Evolutionary conservation across 2,888 invertebrate species (phyloP).

Genomic region (Tipula unca): DNA sequence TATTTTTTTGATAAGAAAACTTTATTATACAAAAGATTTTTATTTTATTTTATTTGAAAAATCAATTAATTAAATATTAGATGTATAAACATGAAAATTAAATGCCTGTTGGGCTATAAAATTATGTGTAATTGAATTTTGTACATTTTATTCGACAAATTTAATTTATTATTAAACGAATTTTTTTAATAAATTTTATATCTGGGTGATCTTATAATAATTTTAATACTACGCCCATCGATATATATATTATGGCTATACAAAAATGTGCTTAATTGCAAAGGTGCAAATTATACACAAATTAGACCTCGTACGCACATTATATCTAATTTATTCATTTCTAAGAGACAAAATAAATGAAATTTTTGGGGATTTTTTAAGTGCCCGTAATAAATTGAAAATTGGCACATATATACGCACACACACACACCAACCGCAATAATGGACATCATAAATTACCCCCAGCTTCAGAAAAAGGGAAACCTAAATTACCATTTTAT

Average conservation of each 20-base stretch:
- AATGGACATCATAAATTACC: neutral
- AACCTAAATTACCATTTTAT: neutral
- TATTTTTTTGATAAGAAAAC: neutral
- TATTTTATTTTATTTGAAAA: neutral
- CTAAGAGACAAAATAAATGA: no score
- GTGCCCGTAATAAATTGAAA: neutral
- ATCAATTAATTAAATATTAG: constrained; percentile 8
- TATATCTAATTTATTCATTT: no score
- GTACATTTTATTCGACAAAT: neutral
- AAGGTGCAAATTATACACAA: no score
- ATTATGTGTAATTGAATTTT: neutral
- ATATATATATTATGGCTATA: no score
- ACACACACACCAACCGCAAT: neutral
- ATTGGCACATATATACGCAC: no score
- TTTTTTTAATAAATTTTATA: neutral
- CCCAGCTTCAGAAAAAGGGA: neutral
- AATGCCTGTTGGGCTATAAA: neutral
- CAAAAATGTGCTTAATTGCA: no score
- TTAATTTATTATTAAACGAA: neutral
- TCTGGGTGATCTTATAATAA: no score
- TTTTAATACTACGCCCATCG: no score
- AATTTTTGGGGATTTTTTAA: neutral
- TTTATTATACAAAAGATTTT: neutral
- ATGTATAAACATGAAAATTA: neutral
- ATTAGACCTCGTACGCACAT: no score